Percentiles rank a stretch among this genome's conserved stretches.
Evolutionary conservation across 2,888 invertebrate genomes (phyloP).

Genomic region (Euclidia mi): DNA sequence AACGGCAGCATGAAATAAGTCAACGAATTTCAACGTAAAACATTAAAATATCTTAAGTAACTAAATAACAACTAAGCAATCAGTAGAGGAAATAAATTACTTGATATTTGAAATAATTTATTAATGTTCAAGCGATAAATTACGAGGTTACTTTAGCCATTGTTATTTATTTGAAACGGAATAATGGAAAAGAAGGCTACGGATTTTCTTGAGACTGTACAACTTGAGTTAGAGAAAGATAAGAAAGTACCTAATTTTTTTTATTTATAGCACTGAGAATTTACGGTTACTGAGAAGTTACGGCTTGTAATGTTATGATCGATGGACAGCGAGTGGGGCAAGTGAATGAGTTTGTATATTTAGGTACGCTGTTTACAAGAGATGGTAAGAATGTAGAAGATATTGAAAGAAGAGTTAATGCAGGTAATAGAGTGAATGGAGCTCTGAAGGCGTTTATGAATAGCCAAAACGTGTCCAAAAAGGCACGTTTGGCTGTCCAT

Average conservation of each 20-base stretch:
- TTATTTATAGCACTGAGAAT: constrained; percentile 18
- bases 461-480: no score
- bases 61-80: constrained; percentile 19
- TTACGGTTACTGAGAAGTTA: no score
- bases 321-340: no score
- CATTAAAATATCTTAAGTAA: constrained; percentile 6
- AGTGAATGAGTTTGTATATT: no score
- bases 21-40: background rate
- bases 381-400: no score
- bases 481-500: no score
- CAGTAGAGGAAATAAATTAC: constrained; percentile 51
- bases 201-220: constrained; percentile 2
- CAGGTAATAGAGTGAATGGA: no score
- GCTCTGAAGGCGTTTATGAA: no score
- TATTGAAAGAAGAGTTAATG: no score
- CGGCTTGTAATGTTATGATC: no score
- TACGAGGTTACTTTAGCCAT: constrained; percentile 37
- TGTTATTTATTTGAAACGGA: constrained; percentile 32
- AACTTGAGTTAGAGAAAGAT: constrained; percentile 11
- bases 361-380: no score
- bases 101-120: constrained; percentile 54
- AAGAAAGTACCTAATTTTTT: background rate
- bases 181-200: constrained; percentile 22
- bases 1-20: constrained; percentile 3
- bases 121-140: constrained; percentile 55